Base-by-base conservation (phyloP, 2,797 vertebrate species). In the Eidolon dupreanum region DNA sequence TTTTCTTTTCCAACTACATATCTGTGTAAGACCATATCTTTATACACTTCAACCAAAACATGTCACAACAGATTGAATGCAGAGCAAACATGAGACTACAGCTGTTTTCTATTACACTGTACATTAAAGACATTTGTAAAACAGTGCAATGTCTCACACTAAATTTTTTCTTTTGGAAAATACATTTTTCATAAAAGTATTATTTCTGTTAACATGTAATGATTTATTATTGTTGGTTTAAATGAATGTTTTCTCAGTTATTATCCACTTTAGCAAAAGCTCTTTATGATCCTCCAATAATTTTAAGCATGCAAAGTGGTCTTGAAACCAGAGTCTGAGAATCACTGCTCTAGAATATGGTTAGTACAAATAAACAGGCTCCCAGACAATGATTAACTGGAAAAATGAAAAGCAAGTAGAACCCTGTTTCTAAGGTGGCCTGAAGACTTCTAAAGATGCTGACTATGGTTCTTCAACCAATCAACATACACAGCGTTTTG, bases 101-200 rank as follows among this genome's bases (percentile, higher is more conserved):
- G 79, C 90, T 97, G 93, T 38, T 94, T 90, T 95, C 73, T 93
- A 63, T 93, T 82, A 83, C 2, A 46, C n/a, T 8, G 5, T 59
- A 85, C 28, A 46, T 26, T 77, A 57, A 81, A 89, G 59, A 41
- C 65, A 74, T 89, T 95, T 87, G 31, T 68, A 55, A 84, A 87
- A 68, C 51, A 88, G 31, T 74, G 24, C 33, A 41, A 41, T 36
- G 9, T 8, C 53, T 74, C 15, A 75, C 24, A 65, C 31, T 83
- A 70, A 86, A 46, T 20, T 51, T 65, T 82, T 70, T 71, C 38
- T 66, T 96, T 94, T 53, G 38, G 66, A 59, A 92, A 97, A 57
- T 61, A 79, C 2, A 85, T 65, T 85, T 82, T 92, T 91, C 57
- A 70, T 73, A 36, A 73, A 90, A 94, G 11, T 82, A 22, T 78